phyloP scores from a whole-genome alignment of 2,888 invertebrate species.

The Idaea straminata region DNA sequence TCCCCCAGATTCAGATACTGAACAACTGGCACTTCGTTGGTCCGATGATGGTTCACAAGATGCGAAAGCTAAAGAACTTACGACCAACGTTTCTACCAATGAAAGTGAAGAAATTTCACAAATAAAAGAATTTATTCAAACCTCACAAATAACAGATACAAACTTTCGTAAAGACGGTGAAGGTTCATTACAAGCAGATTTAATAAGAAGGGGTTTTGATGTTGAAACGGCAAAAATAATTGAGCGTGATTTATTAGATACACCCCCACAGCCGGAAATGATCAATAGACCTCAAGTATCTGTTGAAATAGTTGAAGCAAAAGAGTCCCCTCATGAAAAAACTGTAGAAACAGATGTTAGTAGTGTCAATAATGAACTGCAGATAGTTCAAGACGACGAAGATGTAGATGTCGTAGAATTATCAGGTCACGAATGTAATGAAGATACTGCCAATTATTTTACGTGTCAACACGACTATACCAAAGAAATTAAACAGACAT shows the following conservation, averaged over 20 bases:
- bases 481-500: constrained; percentile 32
- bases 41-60: constrained; percentile 70
- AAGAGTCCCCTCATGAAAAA: constrained; percentile 31
- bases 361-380: constrained; percentile 36
- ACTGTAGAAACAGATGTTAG: constrained; percentile 28
- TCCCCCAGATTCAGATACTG: constrained; percentile 56
- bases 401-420: constrained; percentile 54
- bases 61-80: constrained; percentile 36
- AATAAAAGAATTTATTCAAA: constrained; percentile 66
- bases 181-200: constrained; percentile 56
- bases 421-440: constrained; percentile 54
- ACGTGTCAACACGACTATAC: constrained; percentile 44
- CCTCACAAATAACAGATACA: constrained; percentile 30
- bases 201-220: constrained; percentile 70
- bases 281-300: constrained; percentile 14
- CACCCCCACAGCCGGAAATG: constrained; percentile 37
- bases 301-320: constrained; percentile 23
- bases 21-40: constrained; percentile 59
- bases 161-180: constrained; percentile 26
- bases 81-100: constrained; percentile 24
- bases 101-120: constrained; percentile 64
- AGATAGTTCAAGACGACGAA: constrained; percentile 41
- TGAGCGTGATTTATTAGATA: constrained; percentile 66
- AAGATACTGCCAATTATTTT: constrained; percentile 56
- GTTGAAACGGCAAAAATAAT: constrained; percentile 68